phyloP scores from a whole-genome alignment of 2,113 vertebrate species.

The Trogon surrucura region DNA sequence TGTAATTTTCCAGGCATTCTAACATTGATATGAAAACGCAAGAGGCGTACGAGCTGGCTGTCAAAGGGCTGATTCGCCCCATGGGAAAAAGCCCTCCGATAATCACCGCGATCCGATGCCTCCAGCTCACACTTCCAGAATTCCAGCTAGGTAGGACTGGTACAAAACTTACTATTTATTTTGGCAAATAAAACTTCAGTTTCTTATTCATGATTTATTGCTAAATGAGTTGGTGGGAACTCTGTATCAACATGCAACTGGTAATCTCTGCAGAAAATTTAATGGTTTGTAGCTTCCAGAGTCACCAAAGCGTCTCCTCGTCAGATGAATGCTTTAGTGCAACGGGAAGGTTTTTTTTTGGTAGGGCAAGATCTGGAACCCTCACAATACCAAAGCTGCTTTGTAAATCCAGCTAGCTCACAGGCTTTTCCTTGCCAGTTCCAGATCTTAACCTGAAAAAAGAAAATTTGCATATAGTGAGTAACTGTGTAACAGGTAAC shows the following conservation, averaged over 20 bases:
- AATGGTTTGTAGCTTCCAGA: background rate
- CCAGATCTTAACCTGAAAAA: background rate
- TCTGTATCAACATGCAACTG: background rate
- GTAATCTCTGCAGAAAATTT: background rate
- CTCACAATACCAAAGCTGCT: background rate
- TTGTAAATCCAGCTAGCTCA: background rate
- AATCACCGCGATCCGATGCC: conserved; percentile 84
- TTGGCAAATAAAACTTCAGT: background rate
- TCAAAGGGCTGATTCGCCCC: conserved; percentile 85
- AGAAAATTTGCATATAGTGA: background rate
- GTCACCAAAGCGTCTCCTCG: background rate
- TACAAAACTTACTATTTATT: background rate
- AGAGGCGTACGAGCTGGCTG: conserved; percentile 93
- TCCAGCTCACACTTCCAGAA: conserved; percentile 83
- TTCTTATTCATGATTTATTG: background rate
- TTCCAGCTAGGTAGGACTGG: conserved; percentile 88
- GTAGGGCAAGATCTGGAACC: background rate
- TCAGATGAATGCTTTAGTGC: background rate
- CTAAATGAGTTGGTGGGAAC: background rate
- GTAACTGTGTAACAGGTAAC: background rate
- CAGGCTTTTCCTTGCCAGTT: background rate
- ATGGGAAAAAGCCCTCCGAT: conserved; percentile 86
- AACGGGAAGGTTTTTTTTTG: background rate
- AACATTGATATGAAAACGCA: conserved; percentile 87
- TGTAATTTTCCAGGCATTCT: conserved; percentile 79